Conservation (phyloP, 2,797 vertebrate genomes). For the Pteropus rufus region DNA sequence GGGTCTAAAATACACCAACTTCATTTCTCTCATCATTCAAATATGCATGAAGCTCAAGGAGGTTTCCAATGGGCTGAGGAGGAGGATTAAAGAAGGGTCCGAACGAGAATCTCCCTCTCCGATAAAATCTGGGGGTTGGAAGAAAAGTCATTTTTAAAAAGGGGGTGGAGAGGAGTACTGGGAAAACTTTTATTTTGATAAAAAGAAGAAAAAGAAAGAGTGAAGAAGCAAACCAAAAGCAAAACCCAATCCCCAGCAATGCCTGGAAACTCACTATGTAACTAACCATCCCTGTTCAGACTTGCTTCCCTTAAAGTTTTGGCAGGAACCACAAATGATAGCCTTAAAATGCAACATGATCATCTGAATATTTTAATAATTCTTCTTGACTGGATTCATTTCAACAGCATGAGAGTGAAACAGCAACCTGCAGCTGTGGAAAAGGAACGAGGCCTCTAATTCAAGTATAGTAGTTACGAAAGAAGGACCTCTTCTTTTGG, state of each 20-base stretch:
- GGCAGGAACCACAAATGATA: conserved; percentile 53
- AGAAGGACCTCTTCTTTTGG: conserved; percentile 10
- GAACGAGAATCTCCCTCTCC: neutral
- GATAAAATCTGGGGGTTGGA: neutral
- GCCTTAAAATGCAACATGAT: conserved; percentile 44
- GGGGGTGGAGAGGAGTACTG: neutral
- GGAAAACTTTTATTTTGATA: neutral
- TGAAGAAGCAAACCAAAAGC: neutral
- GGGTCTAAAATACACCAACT: conserved; percentile 28
- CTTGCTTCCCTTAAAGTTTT: conserved; percentile 45
- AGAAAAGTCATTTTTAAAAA: neutral
- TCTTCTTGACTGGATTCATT: neutral
- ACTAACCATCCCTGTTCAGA: conserved; percentile 36
- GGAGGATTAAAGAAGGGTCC: neutral
- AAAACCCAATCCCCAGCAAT: neutral
- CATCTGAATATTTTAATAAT: conserved; percentile 33
- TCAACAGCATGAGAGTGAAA: neutral
- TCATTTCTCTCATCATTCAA: conserved; percentile 4
- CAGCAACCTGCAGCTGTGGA: conserved; percentile 26
- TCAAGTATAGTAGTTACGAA: neutral
- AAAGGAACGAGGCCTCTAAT: neutral
- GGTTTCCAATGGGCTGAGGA: neutral
- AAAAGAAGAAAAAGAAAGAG: neutral
- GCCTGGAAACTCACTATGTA: conserved; percentile 45
- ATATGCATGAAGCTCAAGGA: neutral